Base-by-base conservation (phyloP, 2,113 vertebrate genomes). In the Ciconia stormi region DNA sequence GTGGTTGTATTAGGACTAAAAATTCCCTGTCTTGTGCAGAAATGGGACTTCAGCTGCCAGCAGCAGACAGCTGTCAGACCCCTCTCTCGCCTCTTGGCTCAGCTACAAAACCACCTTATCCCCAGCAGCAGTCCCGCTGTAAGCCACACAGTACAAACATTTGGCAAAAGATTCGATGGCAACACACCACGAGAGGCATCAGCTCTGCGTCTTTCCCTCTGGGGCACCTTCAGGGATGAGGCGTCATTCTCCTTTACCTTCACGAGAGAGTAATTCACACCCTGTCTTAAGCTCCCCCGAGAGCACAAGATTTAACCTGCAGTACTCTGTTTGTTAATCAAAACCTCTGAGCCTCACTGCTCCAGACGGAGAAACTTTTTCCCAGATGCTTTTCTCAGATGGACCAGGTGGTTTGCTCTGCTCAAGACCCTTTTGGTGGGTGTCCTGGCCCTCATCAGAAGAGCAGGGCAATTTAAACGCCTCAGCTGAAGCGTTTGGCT, bases 391-490 rank as follows among this genome's bases (percentile, higher is more conserved):
- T n/a, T 44, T 27, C 38, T 72, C 82, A 70, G 25, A 52, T 2
- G 23, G 17, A n/a, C 20, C 34, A 55, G 22, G n/a, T 32, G 38
- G 38, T 38, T 38, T 38, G 46, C 42, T 89, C 63, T 84, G 46
- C n/a, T 87, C 7, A 1, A 78, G 59, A 62, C 3, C 7, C 40
- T 59, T 20, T n/a, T 32, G 42, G n/a, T 49, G 80, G 4, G 40
- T 34, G 49, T 67, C n/a, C 50, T 50, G 65, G 36, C 27, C 55
- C 29, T 52, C 38, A 62, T 23, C 40, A n/a, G 36, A 56, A 78
- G 15, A 91, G 27, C 38, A 63, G 32, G 0, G 0, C 0, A 0
- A 30, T 32, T 82, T 38, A 12, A 63, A 67, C 6, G 3, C 20
- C 29, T 50, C 65, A 74, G 55, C 36, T 42, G 29, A 50, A 38